These are phyloP conservation scores for Orchesella cincta DNA, from an alignment of 1,140 invertebrate genomes.

Conservation along the genomic window DNA sequence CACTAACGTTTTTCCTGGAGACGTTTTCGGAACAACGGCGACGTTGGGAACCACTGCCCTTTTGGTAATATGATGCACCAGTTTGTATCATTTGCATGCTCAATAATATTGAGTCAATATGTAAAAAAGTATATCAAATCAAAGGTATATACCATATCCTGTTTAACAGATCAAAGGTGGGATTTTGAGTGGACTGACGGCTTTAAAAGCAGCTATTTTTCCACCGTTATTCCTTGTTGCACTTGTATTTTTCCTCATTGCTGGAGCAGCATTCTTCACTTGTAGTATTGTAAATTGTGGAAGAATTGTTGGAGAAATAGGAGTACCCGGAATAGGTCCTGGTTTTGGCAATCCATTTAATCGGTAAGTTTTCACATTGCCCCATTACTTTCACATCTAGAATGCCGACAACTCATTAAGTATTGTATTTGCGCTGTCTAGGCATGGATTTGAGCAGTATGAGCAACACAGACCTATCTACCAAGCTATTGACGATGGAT, in stretches of 20 bases:
- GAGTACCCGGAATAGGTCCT: background rate
- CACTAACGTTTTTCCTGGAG: slow-evolving; percentile 5
- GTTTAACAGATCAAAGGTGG: slow-evolving; percentile 33
- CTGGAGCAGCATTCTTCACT: slow-evolving; percentile 40
- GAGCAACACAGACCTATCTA: slow-evolving; percentile 25
- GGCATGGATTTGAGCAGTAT: slow-evolving; percentile 22
- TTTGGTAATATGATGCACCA: slow-evolving; percentile 1
- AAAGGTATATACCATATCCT: too few relatives aligned
- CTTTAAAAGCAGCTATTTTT: slow-evolving; percentile 25
- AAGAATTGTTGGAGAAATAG: slow-evolving; percentile 18
- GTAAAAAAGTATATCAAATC: too few relatives aligned
- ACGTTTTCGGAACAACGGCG: background rate
- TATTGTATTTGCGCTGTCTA: background rate
- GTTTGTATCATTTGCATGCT: too few relatives aligned
- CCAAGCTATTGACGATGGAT: slow-evolving; percentile 36
- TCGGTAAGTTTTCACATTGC: background rate
- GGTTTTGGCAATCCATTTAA: slow-evolving; percentile 11
- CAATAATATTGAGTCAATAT: too few relatives aligned
- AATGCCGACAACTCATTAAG: too few relatives aligned
- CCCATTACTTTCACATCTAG: background rate
- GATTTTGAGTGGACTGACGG: slow-evolving; percentile 11
- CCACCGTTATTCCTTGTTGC: slow-evolving; percentile 10
- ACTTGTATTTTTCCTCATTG: slow-evolving; percentile 30
- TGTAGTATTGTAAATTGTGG: slow-evolving; percentile 36
- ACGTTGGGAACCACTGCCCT: background rate